phyloP scores from a whole-genome alignment of 1,140 invertebrate species.

The Drosophila parvula region DNA sequence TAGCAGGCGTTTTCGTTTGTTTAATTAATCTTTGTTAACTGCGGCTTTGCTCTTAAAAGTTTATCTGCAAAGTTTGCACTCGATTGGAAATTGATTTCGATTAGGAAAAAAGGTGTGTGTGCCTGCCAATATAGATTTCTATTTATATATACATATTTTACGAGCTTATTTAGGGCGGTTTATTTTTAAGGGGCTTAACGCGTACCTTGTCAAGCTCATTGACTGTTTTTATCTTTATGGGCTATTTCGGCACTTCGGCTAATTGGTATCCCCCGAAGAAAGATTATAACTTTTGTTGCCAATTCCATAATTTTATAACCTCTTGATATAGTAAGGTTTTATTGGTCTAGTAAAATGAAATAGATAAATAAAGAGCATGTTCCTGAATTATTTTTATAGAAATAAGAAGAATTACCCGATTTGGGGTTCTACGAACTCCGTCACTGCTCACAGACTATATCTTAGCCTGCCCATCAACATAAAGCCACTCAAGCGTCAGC shows the following conservation, averaged over 20 bases:
- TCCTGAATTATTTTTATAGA: too few relatives aligned
- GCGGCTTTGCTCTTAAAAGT: constrained; percentile 1
- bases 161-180: constrained; percentile 13
- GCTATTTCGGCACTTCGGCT: background rate
- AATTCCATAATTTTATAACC: background rate
- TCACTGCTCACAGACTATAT: constrained; percentile 1
- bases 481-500: background rate
- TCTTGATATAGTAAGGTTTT: background rate
- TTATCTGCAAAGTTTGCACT: constrained; percentile 18
- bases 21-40: constrained; percentile 10
- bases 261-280: constrained; percentile 9
- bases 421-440: constrained; percentile 1
- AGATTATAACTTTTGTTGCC: background rate
- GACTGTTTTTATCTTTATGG: constrained; percentile 20
- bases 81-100: background rate
- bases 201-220: background rate
- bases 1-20: constrained; percentile 20
- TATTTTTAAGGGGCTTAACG: background rate
- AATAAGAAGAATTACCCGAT: too few relatives aligned
- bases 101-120: background rate
- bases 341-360: background rate
- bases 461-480: constrained; percentile 22
- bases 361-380: background rate
- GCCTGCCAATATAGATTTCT: background rate
- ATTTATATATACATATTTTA: constrained; percentile 28